These are phyloP conservation scores for Oreocharis arfaki DNA, from an alignment of 2,113 vertebrate species.

Conservation along the genomic window DNA sequence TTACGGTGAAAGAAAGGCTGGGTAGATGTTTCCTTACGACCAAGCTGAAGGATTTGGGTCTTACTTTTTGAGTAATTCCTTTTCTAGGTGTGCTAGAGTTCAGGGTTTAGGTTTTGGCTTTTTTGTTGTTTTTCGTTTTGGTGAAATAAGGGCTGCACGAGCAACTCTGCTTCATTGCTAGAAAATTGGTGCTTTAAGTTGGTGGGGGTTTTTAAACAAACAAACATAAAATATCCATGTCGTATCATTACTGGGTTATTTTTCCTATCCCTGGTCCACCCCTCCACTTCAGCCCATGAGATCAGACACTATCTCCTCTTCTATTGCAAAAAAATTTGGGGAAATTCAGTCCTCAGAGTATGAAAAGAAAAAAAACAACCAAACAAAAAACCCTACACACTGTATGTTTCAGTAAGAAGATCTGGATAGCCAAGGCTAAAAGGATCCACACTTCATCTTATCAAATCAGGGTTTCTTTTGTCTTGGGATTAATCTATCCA, in stretches of 20 bases:
- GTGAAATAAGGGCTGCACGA: background rate
- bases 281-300: background rate
- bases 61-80: background rate
- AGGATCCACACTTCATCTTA: background rate
- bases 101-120: background rate
- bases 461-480: background rate
- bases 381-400: rapidly evolving
- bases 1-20: background rate
- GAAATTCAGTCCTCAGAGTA: background rate
- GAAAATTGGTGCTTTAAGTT: background rate
- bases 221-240: background rate
- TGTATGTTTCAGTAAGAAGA: background rate
- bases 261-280: rapidly evolving
- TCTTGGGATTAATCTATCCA: background rate
- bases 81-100: background rate
- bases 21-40: background rate
- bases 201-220: background rate
- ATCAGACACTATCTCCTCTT: background rate
- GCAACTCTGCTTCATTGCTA: background rate
- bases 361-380: background rate
- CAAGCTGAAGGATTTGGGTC: background rate
- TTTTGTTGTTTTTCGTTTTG: background rate
- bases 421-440: background rate
- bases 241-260: background rate
- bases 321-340: background rate